phyloP scores from a whole-genome alignment of 1,140 invertebrate species.

The Diachasma alloeum region DNA sequence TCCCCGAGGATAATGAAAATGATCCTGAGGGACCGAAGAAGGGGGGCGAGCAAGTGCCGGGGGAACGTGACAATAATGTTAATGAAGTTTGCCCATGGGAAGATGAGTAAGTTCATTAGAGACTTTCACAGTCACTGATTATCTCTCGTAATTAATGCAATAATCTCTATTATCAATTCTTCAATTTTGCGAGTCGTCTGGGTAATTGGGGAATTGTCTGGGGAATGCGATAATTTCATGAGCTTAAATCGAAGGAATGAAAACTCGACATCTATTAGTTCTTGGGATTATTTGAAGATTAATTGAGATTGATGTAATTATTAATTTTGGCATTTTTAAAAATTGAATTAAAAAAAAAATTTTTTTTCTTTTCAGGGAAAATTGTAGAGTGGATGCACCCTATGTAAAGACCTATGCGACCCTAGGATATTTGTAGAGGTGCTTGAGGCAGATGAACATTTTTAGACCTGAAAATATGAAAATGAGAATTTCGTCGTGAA shows the following conservation, averaged over 20 bases:
- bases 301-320: too few relatives aligned
- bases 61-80: constrained; percentile 68
- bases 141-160: too few relatives aligned
- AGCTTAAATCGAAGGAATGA: too few relatives aligned
- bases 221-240: too few relatives aligned
- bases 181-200: too few relatives aligned
- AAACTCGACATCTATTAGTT: too few relatives aligned
- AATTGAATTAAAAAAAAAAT: not conserved
- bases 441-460: not conserved
- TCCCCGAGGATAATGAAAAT: constrained; percentile 45
- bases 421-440: constrained; percentile 83
- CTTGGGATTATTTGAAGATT: too few relatives aligned
- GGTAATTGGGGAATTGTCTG: too few relatives aligned
- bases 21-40: constrained; percentile 15
- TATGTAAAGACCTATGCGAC: constrained; percentile 92
- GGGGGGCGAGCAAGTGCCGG: constrained; percentile 27
- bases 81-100: constrained; percentile 88
- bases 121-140: too few relatives aligned
- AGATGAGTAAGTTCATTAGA: constrained; percentile 79
- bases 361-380: constrained; percentile 75
- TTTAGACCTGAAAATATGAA: constrained; percentile 12
- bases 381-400: constrained; percentile 82
- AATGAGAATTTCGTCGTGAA: not conserved
- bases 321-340: too few relatives aligned
- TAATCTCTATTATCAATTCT: too few relatives aligned